Evolutionary conservation across 2,888 invertebrate genomes (phyloP).

Genomic region (Agrypnus murinus): DNA sequence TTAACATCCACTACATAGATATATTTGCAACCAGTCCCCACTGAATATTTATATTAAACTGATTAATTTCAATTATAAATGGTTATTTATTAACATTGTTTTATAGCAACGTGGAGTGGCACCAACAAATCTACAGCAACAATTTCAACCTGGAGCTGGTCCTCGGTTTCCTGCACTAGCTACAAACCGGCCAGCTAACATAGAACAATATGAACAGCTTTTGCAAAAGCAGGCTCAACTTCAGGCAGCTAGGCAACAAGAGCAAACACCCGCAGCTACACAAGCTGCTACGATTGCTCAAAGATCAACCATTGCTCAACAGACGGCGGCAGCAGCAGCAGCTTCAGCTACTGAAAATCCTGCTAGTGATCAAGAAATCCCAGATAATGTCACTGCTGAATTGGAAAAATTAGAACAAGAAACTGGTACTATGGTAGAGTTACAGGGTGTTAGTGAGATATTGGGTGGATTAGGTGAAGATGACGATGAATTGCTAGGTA

Average conservation of each 20-base stretch:
- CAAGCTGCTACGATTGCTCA: constrained; percentile 24
- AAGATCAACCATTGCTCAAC: background rate
- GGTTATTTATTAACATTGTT: too few relatives aligned
- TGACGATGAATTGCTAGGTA: constrained; percentile 86
- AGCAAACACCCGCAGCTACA: constrained; percentile 57
- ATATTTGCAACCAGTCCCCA: too few relatives aligned
- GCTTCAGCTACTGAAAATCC: constrained; percentile 50
- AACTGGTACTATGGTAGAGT: constrained; percentile 75
- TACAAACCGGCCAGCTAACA: constrained; percentile 31
- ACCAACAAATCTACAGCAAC: constrained; percentile 62
- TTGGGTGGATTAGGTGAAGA: constrained; percentile 89
- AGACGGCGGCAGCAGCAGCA: constrained; percentile 46
- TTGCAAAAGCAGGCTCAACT: constrained; percentile 47
- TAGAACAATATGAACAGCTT: constrained; percentile 49
- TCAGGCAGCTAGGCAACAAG: constrained; percentile 26
- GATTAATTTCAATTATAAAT: too few relatives aligned
- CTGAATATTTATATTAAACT: too few relatives aligned
- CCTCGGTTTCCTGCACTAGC: constrained; percentile 39
- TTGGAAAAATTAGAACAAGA: constrained; percentile 82
- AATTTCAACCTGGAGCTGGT: constrained; percentile 52
- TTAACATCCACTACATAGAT: too few relatives aligned
- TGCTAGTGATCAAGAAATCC: constrained; percentile 75
- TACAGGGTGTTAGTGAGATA: constrained; percentile 84
- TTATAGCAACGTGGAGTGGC: constrained; percentile 67
- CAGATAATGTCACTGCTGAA: constrained; percentile 80